Conservation (phyloP, 2,888 invertebrate species). For the Thymelicus acteon region DNA sequence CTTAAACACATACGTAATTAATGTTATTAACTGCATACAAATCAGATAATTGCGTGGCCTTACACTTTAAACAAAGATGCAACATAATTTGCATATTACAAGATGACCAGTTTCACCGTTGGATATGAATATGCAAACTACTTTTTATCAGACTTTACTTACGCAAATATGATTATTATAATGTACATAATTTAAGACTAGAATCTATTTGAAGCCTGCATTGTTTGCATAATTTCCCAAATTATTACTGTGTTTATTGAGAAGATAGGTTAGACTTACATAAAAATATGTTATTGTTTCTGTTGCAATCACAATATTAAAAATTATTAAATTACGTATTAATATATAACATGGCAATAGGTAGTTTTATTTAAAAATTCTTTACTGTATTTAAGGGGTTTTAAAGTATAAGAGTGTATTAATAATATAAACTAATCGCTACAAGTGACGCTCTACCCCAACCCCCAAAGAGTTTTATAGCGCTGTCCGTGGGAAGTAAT, state of each 20-base stretch:
- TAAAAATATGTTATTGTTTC: no score
- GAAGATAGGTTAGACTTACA: no score
- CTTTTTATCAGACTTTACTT: constrained; percentile 21
- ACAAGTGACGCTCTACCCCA: constrained; percentile 43
- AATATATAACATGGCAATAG: no score
- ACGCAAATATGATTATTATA: constrained; percentile 26
- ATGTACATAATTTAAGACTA: constrained; percentile 13
- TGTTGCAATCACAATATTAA: no score
- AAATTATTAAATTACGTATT: no score
- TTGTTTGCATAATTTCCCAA: background rate
- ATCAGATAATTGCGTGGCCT: constrained; percentile 28
- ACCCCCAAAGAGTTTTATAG: constrained; percentile 82
- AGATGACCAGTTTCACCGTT: constrained; percentile 32
- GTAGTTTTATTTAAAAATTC: no score
- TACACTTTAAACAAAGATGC: constrained; percentile 33
- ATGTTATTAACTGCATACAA: constrained; percentile 23
- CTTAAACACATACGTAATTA: constrained; percentile 9
- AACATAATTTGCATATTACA: constrained; percentile 28
- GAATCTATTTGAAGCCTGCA: background rate
- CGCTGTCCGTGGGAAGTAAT: constrained; percentile 82
- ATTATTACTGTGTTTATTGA: background rate
- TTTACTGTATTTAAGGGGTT: no score
- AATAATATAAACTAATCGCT: constrained; percentile 31
- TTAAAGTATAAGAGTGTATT: no score
- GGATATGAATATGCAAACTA: constrained; percentile 21